Evolutionary conservation across 2,797 vertebrate genomes (phyloP).

Genomic region (Xerus rutilus): DNA sequence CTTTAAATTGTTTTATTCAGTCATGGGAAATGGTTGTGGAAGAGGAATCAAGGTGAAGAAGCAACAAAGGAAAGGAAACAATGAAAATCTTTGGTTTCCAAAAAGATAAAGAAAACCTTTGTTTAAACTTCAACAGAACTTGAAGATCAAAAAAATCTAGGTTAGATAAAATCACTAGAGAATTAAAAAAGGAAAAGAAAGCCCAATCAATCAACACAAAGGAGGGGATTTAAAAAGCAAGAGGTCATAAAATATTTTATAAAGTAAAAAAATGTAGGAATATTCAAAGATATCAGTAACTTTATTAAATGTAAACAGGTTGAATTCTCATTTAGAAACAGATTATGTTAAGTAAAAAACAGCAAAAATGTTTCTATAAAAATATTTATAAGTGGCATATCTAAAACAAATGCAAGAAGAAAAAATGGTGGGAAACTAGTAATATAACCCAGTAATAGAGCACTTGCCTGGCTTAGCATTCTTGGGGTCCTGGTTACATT

Average conservation of each 20-base stretch:
- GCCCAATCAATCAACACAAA: neutral
- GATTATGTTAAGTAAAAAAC: neutral
- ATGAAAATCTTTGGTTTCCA: neutral
- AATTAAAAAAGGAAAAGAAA: neutral
- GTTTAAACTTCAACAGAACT: neutral
- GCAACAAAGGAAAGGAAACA: neutral
- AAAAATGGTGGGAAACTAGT: no score
- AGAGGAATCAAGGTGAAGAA: neutral
- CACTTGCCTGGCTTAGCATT: no score
- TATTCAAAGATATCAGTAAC: neutral
- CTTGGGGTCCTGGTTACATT: no score
- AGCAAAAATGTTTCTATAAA: neutral
- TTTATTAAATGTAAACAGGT: neutral
- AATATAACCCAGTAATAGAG: no score
- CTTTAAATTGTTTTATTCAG: neutral
- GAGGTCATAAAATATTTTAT: neutral
- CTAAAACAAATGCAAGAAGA: neutral
- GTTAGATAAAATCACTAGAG: neutral
- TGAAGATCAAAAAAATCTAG: neutral
- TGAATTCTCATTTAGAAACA: neutral
- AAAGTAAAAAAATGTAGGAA: neutral
- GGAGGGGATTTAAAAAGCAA: neutral
- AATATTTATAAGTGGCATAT: neutral
- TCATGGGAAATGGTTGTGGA: neutral
- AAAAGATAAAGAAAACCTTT: neutral